Percentiles rank a stretch among this genome's conserved stretches.
Conservation (phyloP, 2,113 vertebrate species). For the Progne subis region DNA sequence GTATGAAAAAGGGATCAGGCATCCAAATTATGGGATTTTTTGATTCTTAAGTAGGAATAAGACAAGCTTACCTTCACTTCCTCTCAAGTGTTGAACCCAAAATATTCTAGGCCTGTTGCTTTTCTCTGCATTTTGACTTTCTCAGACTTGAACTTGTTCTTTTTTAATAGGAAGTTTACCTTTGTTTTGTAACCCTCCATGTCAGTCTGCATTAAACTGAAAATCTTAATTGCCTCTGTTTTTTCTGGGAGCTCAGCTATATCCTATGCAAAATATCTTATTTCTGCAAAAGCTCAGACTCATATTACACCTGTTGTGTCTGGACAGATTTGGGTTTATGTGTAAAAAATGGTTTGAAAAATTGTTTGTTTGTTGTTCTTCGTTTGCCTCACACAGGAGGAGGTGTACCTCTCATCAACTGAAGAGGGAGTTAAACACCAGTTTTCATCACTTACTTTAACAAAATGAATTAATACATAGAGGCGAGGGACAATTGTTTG, state of each 20-base stretch:
- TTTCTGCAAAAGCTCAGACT: not conserved
- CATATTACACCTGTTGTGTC: not conserved
- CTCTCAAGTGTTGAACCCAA: not conserved
- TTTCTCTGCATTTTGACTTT: not conserved
- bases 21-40: not conserved
- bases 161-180: not conserved
- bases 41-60: not conserved
- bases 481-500: not conserved
- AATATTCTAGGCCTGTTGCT: not conserved
- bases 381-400: not conserved
- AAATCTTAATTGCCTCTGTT: not conserved
- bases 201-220: not conserved
- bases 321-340: not conserved
- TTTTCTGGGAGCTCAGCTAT: not conserved
- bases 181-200: not conserved
- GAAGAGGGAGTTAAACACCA: not conserved
- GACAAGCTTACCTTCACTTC: not conserved
- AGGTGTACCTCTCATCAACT: not conserved
- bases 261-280: not conserved
- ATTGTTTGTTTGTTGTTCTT: not conserved
- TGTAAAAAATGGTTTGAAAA: not conserved
- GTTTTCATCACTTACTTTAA: not conserved
- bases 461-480: not conserved
- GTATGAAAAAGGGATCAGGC: not conserved
- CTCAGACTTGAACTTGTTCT: not conserved